Conservation (phyloP, 2,113 vertebrate genomes). For the Phodopus roborovskii region DNA sequence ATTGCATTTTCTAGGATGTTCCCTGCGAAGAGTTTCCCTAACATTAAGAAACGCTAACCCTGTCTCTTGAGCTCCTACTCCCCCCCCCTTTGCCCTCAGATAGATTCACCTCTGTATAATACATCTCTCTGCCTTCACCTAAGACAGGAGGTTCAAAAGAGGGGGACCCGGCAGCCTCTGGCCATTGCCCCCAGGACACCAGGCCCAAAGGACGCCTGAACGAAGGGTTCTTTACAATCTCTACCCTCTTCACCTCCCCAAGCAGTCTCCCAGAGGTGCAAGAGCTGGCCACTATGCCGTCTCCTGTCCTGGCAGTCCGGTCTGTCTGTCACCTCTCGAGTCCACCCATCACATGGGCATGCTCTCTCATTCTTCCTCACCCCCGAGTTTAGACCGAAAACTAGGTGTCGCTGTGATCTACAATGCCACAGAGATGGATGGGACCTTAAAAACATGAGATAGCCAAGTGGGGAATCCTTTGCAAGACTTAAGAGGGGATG, state of each 20-base stretch:
- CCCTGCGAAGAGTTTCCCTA: background rate
- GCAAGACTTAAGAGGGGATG: background rate
- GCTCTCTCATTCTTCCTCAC: background rate
- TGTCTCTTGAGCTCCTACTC: background rate
- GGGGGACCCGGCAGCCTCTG: background rate
- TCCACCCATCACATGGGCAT: background rate
- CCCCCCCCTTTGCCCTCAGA: background rate
- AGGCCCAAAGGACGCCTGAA: background rate
- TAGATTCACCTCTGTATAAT: background rate
- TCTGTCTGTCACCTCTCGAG: background rate
- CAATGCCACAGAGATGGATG: background rate
- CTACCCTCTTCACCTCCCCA: background rate
- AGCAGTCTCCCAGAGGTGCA: background rate
- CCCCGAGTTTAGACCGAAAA: background rate
- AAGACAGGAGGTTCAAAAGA: background rate
- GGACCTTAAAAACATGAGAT: background rate
- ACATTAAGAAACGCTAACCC: background rate
- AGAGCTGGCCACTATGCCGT: background rate
- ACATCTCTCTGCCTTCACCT: background rate
- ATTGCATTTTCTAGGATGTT: background rate
- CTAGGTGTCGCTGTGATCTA: background rate
- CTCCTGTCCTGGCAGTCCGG: background rate
- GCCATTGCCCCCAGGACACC: background rate
- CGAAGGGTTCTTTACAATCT: slow-evolving; percentile 8
- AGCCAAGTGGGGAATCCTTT: background rate